Evolutionary conservation across 2,888 invertebrate genomes (phyloP).

Genomic region (Hofmannophila pseudospretella): DNA sequence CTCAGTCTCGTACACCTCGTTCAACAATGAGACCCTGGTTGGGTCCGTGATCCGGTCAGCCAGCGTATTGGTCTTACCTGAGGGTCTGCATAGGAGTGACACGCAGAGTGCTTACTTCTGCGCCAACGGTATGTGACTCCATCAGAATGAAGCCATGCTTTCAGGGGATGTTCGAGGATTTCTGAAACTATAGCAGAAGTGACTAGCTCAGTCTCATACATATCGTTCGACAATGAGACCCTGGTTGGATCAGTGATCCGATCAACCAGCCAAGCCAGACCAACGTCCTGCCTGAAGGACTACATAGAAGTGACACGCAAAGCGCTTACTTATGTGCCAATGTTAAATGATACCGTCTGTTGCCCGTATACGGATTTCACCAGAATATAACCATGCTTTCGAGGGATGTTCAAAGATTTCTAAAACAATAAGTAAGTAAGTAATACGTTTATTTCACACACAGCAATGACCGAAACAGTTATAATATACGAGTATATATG

Average conservation of each 20-base stretch:
- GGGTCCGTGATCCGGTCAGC: slow-evolving; percentile 80
- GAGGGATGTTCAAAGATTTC: no score
- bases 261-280: slow-evolving; percentile 78
- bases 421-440: no score
- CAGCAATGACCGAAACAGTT: no score
- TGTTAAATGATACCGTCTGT: no score
- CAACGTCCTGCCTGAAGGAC: slow-evolving; percentile 81
- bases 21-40: slow-evolving; percentile 78
- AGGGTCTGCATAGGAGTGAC: slow-evolving; percentile 80
- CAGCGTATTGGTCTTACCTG: slow-evolving; percentile 78
- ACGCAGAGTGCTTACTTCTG: slow-evolving; percentile 84
- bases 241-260: slow-evolving; percentile 80
- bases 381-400: no score
- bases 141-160: no score
- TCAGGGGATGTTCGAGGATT: no score
- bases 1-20: slow-evolving; percentile 75
- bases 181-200: no score
- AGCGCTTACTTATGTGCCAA: slow-evolving; percentile 84
- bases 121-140: slow-evolving; percentile 76
- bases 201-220: slow-evolving; percentile 78
- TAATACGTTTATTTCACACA: no score
- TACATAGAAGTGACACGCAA: slow-evolving; percentile 80
- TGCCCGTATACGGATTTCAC: no score
- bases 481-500: no score
- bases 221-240: slow-evolving; percentile 76